A percentile compares a stretch with the other conserved stretches of the same genome.
phyloP scores from a whole-genome alignment of 2,797 vertebrate genomes.

The Spea hammondii region DNA sequence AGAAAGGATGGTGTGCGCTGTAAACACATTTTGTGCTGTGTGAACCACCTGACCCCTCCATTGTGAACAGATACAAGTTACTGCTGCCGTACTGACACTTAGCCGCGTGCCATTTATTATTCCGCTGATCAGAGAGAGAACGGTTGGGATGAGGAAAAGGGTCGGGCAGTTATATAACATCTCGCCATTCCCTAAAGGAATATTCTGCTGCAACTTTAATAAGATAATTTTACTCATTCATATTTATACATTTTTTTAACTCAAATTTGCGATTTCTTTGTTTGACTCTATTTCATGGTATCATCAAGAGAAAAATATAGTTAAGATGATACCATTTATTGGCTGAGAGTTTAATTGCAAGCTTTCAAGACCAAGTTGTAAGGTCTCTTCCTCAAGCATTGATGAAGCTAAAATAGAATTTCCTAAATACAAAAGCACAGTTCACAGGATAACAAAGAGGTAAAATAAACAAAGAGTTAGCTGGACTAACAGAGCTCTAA shows the following conservation, averaged over 20 bases:
- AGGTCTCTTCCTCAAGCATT: too few relatives aligned
- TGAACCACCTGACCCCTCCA: background rate
- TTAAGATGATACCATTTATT: too few relatives aligned
- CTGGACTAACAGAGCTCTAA: too few relatives aligned
- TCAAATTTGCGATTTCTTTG: background rate
- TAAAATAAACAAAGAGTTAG: too few relatives aligned
- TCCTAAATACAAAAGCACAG: too few relatives aligned
- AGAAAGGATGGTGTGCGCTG: background rate
- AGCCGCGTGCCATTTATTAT: constrained; percentile 15
- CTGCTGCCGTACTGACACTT: background rate
- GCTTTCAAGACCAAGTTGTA: too few relatives aligned
- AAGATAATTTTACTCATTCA: background rate
- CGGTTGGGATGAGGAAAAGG: background rate
- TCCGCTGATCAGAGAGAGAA: constrained; percentile 15
- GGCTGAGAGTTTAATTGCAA: too few relatives aligned
- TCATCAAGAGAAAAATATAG: too few relatives aligned
- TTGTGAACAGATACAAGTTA: background rate
- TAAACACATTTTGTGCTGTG: constrained; percentile 9
- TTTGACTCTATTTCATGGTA: too few relatives aligned
- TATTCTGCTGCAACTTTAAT: too few relatives aligned
- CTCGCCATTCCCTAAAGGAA: background rate
- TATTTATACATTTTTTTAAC: background rate
- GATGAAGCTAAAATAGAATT: too few relatives aligned
- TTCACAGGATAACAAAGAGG: too few relatives aligned
- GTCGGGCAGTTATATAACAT: background rate